Base-by-base conservation (phyloP, 2,797 vertebrate species). In the Brotula barbata region DNA sequence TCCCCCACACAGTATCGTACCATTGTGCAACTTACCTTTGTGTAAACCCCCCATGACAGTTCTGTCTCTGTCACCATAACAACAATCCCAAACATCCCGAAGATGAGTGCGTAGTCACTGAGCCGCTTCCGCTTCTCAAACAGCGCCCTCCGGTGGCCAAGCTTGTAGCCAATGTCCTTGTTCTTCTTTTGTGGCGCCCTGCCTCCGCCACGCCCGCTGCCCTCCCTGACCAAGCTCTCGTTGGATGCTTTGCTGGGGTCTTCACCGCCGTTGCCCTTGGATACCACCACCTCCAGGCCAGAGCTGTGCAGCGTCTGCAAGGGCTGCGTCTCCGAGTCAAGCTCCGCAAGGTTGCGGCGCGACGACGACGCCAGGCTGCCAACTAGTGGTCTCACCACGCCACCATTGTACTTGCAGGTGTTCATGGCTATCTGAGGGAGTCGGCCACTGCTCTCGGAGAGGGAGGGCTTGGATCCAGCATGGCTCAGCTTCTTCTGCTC, bases 11-110 rank as follows among this genome's bases (percentile, higher is more conserved):
- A n/a, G 43, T 73, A 45, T 64, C 60, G 62, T 53, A 55, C 60
- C 65, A 51, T 80, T 51, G 12, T 55, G 58, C 45, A 66, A 58
- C 83, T 76, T 80, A 96, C 95, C 95, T 98, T 97, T 68, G 92
- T 94, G 90, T 97, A 97, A 89, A 96, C 93, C 58, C 95, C 96
- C 96, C 95, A 97, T 77, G 95, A 96, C 56, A 97, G 91, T 86
- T 98, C 96, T 0, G 95, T 97, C 87, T 98, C 96, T 0, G 95
- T 96, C 87, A 98, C 96, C 96, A 97, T 97, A 83, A 96, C 95
- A 19, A 97, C 94, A 52, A 98, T 96, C 85, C 96, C 96, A 64
- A 98, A 98, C 95, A 98, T 96, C 78, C 95, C 96, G 4, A 98
- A 98, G 80, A 98, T 97, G 67, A 98, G 92, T 2, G 96, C 96